phyloP scores from a whole-genome alignment of 2,113 vertebrate genomes.

The Catharus bicknelli region DNA sequence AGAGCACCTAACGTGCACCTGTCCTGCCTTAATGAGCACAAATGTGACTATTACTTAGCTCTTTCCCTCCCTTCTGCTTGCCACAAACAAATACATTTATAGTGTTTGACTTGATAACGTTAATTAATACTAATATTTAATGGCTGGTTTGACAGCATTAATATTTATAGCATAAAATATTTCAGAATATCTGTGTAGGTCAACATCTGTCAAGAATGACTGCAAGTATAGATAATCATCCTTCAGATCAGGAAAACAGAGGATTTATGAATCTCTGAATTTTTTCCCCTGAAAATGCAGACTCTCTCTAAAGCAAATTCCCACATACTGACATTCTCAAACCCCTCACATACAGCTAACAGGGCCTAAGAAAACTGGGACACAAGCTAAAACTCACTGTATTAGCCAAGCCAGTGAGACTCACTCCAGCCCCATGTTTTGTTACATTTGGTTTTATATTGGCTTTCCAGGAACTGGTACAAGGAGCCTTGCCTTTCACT shows the following conservation, averaged over 20 bases:
- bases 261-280: neutral
- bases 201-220: neutral
- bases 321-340: neutral
- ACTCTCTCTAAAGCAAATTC: neutral
- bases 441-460: neutral
- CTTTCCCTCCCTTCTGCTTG: neutral
- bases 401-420: neutral
- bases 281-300: neutral
- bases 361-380: neutral
- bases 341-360: neutral
- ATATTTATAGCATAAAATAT: neutral
- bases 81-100: neutral
- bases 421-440: neutral
- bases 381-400: neutral
- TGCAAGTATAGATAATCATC: neutral
- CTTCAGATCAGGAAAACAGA: neutral
- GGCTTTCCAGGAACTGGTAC: conserved; percentile 4
- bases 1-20: neutral
- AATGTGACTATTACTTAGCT: neutral
- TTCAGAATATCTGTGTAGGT: neutral
- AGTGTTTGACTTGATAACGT: neutral
- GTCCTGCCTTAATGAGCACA: conserved; percentile 9
- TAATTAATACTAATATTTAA: conserved; percentile 24
- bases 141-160: neutral
- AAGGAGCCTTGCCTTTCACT: neutral